Evolutionary conservation across 2,797 vertebrate species (phyloP).

Genomic region (Pogonophryne albipinna): DNA sequence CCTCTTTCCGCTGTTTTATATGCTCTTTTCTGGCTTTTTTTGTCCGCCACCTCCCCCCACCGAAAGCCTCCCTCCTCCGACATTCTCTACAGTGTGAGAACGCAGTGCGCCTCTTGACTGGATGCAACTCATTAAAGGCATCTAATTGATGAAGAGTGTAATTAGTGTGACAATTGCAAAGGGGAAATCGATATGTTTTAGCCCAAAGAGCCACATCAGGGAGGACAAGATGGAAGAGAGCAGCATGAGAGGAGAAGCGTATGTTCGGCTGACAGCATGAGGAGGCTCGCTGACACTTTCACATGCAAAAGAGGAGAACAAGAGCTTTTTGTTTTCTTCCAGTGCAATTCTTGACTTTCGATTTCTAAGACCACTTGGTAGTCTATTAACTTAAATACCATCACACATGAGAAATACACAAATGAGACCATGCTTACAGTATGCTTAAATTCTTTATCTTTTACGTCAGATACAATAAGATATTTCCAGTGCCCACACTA

Average conservation of each 20-base stretch:
- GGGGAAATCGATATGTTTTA: constrained; percentile 67
- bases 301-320: constrained; percentile 26
- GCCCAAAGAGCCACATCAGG: constrained; percentile 42
- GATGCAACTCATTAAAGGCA: constrained; percentile 71
- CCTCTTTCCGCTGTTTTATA: constrained; percentile 73
- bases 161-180: constrained; percentile 70
- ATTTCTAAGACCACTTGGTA: neutral
- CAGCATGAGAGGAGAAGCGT: constrained; percentile 19
- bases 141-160: constrained; percentile 72
- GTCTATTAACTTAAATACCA: neutral
- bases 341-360: neutral
- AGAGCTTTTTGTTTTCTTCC: neutral
- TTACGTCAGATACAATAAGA: neutral
- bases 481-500: too few species aligned
- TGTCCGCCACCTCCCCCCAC: neutral
- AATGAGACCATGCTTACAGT: neutral
- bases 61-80: constrained; percentile 13
- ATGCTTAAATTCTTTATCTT: neutral
- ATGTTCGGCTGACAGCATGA: neutral
- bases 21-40: constrained; percentile 71
- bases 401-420: neutral
- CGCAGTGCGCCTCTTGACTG: constrained; percentile 54
- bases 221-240: constrained; percentile 38
- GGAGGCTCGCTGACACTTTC: constrained; percentile 11
- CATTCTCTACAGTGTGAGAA: constrained; percentile 67